Percentiles rank a stretch among this genome's conserved stretches.
phyloP scores from a whole-genome alignment of 2,888 invertebrate genomes.

The Thereva nobilitata region DNA sequence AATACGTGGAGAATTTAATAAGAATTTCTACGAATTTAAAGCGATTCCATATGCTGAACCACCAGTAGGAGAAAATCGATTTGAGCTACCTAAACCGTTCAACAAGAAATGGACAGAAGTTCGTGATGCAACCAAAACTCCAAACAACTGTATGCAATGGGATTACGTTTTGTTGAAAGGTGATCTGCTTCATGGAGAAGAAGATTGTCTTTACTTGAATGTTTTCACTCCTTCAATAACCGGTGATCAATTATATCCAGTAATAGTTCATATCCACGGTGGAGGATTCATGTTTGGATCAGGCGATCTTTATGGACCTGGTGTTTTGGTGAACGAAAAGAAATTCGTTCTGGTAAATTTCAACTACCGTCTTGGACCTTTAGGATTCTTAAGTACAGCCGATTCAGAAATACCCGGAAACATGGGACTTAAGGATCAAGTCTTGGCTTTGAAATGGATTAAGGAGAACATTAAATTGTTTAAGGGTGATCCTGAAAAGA shows the following conservation, averaged over 20 bases:
- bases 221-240: slow-evolving; percentile 62
- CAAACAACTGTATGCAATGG: slow-evolving; percentile 68
- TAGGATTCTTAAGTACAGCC: not conserved
- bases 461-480: slow-evolving; percentile 68
- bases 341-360: slow-evolving; percentile 49
- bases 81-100: slow-evolving; percentile 57
- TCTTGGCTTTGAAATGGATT: slow-evolving; percentile 69
- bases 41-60: slow-evolving; percentile 71
- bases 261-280: slow-evolving; percentile 69
- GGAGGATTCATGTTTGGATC: slow-evolving; percentile 72
- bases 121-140: slow-evolving; percentile 62
- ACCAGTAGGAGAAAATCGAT: slow-evolving; percentile 67
- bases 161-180: slow-evolving; percentile 55
- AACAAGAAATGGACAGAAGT: slow-evolving; percentile 45
- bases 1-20: slow-evolving; percentile 46
- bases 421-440: slow-evolving; percentile 73
- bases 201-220: slow-evolving; percentile 71
- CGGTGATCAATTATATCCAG: slow-evolving; percentile 61
- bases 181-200: slow-evolving; percentile 61
- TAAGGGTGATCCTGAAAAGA: slow-evolving; percentile 69
- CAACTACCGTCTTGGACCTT: slow-evolving; percentile 58
- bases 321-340: slow-evolving; percentile 64
- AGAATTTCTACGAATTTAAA: slow-evolving; percentile 63
- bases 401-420: slow-evolving; percentile 71
- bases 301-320: slow-evolving; percentile 61